phyloP scores from a whole-genome alignment of 2,888 invertebrate species.

The Clistopyga incitator region DNA sequence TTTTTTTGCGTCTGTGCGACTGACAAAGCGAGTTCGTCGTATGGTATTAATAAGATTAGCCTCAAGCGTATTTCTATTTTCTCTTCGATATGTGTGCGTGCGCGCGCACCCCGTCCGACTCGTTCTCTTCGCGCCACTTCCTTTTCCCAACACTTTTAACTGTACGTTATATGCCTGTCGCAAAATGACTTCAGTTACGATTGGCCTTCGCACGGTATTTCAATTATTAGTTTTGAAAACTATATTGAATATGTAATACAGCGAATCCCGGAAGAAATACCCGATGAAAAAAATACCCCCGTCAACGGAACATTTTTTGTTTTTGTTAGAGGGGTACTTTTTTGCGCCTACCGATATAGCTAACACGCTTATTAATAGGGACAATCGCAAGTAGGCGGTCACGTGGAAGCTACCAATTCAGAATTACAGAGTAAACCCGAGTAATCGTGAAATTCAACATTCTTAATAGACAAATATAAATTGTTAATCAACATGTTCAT shows the following conservation, averaged over 20 bases:
- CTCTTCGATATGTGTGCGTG: conserved; percentile 19
- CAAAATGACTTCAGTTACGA: conserved; percentile 17
- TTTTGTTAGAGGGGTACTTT: too few species aligned
- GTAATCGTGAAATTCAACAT: too few species aligned
- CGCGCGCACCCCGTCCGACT: background rate
- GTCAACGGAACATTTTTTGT: too few species aligned
- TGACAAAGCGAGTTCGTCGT: conserved; percentile 35
- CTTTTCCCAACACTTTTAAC: conserved; percentile 43
- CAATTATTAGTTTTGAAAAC: conserved; percentile 25
- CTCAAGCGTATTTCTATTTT: conserved; percentile 29
- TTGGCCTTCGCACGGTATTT: conserved; percentile 36
- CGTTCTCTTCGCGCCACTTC: conserved; percentile 15
- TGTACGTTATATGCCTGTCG: conserved; percentile 8
- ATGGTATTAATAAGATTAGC: conserved; percentile 26
- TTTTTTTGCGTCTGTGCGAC: conserved; percentile 13
- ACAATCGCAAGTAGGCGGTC: too few species aligned
- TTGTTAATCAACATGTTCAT: too few species aligned
- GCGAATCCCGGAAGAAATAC: background rate
- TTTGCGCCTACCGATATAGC: too few species aligned
- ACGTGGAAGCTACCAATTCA: too few species aligned
- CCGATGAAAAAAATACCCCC: too few species aligned
- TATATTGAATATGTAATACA: conserved; percentile 25
- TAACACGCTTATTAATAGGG: too few species aligned
- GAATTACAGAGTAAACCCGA: too few species aligned
- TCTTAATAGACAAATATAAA: too few species aligned